Evolutionary conservation across 2,797 vertebrate genomes (phyloP).

Genomic region (Microcaecilia unicolor): DNA sequence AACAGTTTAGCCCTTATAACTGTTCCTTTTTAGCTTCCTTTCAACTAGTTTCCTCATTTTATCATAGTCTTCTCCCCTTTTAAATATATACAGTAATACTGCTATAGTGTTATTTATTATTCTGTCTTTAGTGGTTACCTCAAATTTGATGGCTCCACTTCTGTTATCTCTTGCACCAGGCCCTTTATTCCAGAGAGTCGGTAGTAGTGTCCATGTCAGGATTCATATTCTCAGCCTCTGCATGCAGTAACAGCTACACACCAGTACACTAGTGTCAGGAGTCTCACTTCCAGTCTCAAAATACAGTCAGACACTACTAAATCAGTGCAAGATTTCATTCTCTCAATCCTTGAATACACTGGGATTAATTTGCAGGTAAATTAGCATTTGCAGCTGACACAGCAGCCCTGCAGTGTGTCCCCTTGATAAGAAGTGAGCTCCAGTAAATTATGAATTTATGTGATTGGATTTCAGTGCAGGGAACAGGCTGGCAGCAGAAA

Average conservation of each 20-base stretch:
- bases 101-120: too few species aligned
- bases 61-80: too few species aligned
- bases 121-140: too few species aligned
- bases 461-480: constrained; percentile 54
- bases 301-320: fast-evolving
- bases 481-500: constrained; percentile 35
- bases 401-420: constrained; percentile 12
- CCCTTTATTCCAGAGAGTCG: too few species aligned
- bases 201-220: too few species aligned
- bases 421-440: constrained; percentile 30
- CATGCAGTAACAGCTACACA: background rate
- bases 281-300: background rate
- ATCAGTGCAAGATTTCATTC: background rate
- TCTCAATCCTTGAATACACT: fast-evolving
- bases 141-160: too few species aligned
- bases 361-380: constrained; percentile 30
- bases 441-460: constrained; percentile 42
- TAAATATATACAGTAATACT: too few species aligned
- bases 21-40: too few species aligned
- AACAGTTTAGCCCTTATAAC: too few species aligned
- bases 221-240: background rate
- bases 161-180: background rate
- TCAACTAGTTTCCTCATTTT: too few species aligned
- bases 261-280: background rate
- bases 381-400: constrained; percentile 1